Conservation (phyloP, 1,140 invertebrate genomes). For the Hycleus phaleratus region DNA sequence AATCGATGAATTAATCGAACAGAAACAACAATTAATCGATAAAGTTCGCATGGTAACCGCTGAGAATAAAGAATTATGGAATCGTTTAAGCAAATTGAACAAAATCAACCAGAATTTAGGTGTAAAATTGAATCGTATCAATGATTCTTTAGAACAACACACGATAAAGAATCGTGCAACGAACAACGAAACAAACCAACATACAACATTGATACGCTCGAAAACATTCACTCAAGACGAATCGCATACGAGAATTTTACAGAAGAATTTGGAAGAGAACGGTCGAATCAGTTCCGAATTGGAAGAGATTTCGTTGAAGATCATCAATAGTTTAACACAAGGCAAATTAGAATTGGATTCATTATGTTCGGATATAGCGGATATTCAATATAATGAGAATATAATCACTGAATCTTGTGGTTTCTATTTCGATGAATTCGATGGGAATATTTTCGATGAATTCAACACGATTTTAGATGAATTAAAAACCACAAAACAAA, state of each 20-base stretch:
- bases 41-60: conserved; percentile 69
- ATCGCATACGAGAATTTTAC: conserved; percentile 44
- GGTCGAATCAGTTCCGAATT: conserved; percentile 53
- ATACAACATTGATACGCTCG: conserved; percentile 45
- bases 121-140: conserved; percentile 46
- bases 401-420: conserved; percentile 52
- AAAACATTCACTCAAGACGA: conserved; percentile 56
- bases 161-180: conserved; percentile 35
- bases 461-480: conserved; percentile 57
- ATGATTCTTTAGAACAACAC: conserved; percentile 44
- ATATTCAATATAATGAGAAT: conserved; percentile 49
- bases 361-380: conserved; percentile 56
- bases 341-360: conserved; percentile 59
- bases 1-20: conserved; percentile 58
- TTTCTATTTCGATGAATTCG: conserved; percentile 59
- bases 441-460: conserved; percentile 51
- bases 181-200: conserved; percentile 36
- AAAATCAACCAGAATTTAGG: conserved; percentile 47
- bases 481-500: conserved; percentile 53
- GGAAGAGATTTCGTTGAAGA: conserved; percentile 67
- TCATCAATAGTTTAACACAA: conserved; percentile 58
- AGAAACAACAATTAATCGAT: conserved; percentile 65
- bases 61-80: conserved; percentile 73
- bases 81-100: conserved; percentile 56
- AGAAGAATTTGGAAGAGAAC: conserved; percentile 44